phyloP scores from a whole-genome alignment of 2,888 invertebrate genomes.

The Himalopsyche kuldschensis region DNA sequence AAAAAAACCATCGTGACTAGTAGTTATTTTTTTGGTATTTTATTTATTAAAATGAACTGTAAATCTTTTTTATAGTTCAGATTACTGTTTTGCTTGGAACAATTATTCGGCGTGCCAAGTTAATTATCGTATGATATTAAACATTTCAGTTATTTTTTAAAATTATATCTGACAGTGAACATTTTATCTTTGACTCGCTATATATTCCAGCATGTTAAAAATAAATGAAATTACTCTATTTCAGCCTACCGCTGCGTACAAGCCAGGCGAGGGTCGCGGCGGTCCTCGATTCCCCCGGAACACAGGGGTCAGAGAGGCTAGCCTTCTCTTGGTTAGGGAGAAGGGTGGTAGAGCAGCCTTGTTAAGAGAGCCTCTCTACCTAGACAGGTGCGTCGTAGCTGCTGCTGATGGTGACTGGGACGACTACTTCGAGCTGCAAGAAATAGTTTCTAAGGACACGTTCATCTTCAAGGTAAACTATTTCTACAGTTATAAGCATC shows the following conservation, averaged over 20 bases:
- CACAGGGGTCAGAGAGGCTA: constrained; percentile 83
- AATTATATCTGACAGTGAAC: too few species aligned
- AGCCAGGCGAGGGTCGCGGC: constrained; percentile 63
- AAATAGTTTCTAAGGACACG: constrained; percentile 88
- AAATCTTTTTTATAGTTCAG: too few species aligned
- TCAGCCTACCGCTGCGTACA: constrained; percentile 73
- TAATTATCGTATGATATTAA: too few species aligned
- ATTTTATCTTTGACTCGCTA: too few species aligned
- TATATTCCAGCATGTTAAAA: too few species aligned
- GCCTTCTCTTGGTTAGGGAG: constrained; percentile 84
- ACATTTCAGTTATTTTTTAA: too few species aligned
- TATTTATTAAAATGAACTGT: too few species aligned
- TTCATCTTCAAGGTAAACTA: constrained; percentile 85
- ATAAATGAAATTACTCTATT: constrained; percentile 9
- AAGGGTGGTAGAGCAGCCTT: constrained; percentile 86
- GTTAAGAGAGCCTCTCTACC: constrained; percentile 85
- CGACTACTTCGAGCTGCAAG: constrained; percentile 94
- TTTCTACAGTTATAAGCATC: too few species aligned
- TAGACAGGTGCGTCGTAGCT: constrained; percentile 86
- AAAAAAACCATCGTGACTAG: too few species aligned
- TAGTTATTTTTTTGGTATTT: too few species aligned
- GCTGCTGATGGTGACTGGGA: constrained; percentile 85
- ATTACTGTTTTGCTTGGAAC: too few species aligned
- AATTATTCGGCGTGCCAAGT: too few species aligned
- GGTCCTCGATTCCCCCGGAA: constrained; percentile 65